Percentiles rank a stretch among this genome's conserved stretches.
Conservation (phyloP, 1,140 invertebrate species). For the Nebria ingens region DNA sequence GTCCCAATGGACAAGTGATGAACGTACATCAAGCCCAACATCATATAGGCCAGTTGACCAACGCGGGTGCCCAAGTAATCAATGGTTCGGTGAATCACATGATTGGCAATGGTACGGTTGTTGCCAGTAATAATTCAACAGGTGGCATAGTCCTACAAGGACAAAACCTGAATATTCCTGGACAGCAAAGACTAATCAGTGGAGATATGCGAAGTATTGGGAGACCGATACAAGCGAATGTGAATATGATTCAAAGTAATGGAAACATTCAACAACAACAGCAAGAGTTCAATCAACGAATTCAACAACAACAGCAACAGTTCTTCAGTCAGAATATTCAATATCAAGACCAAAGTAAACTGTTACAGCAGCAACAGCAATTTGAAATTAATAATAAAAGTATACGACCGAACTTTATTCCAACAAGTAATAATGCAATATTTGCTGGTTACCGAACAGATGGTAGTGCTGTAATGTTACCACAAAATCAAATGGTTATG, state of each 20-base stretch:
- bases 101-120: not conserved
- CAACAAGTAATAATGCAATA: not conserved
- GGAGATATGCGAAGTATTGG: slow-evolving; percentile 10
- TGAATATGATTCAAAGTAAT: not conserved
- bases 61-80: not conserved
- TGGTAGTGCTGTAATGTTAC: slow-evolving; percentile 24
- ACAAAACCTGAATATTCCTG: slow-evolving; percentile 14
- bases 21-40: slow-evolving; percentile 34
- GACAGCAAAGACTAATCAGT: slow-evolving; percentile 21
- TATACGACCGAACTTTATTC: not conserved
- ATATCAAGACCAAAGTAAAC: slow-evolving; percentile 6
- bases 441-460: not conserved
- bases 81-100: slow-evolving; percentile 16
- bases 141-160: not conserved
- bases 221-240: not conserved
- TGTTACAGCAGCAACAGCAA: slow-evolving; percentile 2
- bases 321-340: not conserved
- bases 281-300: slow-evolving; percentile 14
- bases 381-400: not conserved
- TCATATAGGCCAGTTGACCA: slow-evolving; percentile 15
- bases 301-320: slow-evolving; percentile 25
- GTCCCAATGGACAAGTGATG: slow-evolving; percentile 45
- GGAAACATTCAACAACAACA: not conserved
- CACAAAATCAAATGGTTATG: slow-evolving; percentile 37
- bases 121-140: not conserved